Conservation (phyloP, 2,888 invertebrate genomes). For the Monoplex corrugatus region DNA sequence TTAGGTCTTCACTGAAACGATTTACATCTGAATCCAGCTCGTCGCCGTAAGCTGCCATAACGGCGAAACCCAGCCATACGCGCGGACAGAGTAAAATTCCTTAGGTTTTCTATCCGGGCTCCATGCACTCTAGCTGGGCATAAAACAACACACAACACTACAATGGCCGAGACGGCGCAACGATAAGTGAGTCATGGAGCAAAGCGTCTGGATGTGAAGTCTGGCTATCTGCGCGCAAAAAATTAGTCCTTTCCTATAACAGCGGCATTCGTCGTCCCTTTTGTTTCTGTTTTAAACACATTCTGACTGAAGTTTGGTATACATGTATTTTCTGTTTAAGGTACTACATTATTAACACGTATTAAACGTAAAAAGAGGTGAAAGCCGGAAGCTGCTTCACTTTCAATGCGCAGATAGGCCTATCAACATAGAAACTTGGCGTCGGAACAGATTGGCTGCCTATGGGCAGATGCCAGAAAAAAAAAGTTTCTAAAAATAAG, state of each 20-base stretch:
- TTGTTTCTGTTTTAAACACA: neutral
- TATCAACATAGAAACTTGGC: conserved; percentile 48
- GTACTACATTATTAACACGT: neutral
- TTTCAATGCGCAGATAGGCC: conserved; percentile 49
- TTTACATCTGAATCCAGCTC: conserved; percentile 58
- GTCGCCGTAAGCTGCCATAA: conserved; percentile 60
- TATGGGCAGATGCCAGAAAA: conserved; percentile 50
- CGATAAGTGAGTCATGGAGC: conserved; percentile 51
- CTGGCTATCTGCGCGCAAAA: conserved; percentile 30
- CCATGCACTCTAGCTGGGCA: conserved; percentile 6
- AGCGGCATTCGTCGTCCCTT: neutral
- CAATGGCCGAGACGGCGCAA: conserved; percentile 49
- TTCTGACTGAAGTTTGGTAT: neutral
- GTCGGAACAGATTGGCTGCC: conserved; percentile 44
- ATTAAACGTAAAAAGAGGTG: neutral
- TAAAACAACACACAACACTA: conserved; percentile 47
- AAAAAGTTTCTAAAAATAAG: conserved; percentile 45
- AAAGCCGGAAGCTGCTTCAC: conserved; percentile 48
- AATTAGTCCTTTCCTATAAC: conserved; percentile 24
- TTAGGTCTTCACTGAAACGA: conserved; percentile 58
- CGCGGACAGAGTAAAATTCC: neutral
- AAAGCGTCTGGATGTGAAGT: neutral
- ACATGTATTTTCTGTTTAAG: neutral
- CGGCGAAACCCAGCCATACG: conserved; percentile 48
- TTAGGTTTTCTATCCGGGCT: conserved; percentile 22